Conservation (phyloP, 2,797 vertebrate species). For the Protonibea diacanthus region DNA sequence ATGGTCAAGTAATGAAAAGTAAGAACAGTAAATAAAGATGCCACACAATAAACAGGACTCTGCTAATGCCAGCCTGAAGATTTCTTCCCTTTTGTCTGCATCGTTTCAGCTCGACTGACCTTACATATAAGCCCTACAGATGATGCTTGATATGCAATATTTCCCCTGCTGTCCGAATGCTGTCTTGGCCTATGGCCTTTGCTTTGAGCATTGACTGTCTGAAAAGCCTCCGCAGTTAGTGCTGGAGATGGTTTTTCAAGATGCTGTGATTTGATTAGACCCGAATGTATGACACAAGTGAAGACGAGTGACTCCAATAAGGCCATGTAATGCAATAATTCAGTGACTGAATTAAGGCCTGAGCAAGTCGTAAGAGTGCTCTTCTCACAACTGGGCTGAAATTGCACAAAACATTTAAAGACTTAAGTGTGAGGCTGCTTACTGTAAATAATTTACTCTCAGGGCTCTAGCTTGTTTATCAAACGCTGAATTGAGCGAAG, state of each 20-base stretch:
- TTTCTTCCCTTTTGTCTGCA: conserved; percentile 10
- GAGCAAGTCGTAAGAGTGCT: conserved; percentile 42
- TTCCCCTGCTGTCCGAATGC: conserved; percentile 32
- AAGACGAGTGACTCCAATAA: conserved; percentile 82
- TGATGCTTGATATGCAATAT: conserved; percentile 29
- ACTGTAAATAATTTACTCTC: conserved; percentile 54
- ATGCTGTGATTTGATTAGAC: conserved; percentile 65
- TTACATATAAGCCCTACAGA: conserved; percentile 1
- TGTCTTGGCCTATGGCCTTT: conserved; percentile 46
- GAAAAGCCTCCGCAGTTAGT: conserved; percentile 46
- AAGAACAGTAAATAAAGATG: conserved; percentile 65
- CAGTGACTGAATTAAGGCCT: conserved; percentile 68
- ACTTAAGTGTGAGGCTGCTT: conserved; percentile 41
- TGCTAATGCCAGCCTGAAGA: conserved; percentile 28
- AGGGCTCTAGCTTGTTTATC: conserved; percentile 22
- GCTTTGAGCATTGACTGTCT: conserved; percentile 25
- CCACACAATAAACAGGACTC: conserved; percentile 43
- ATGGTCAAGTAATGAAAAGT: conserved; percentile 58
- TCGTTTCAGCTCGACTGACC: conserved; percentile 9
- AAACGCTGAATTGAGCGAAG: conserved; percentile 28
- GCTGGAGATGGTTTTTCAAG: conserved; percentile 65
- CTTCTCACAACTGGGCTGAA: conserved; percentile 45
- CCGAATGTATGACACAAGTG: conserved; percentile 73
- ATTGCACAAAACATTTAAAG: conserved; percentile 30
- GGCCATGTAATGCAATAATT: conserved; percentile 77